Conservation (phyloP, 2,797 vertebrate species). For the Parambassis ranga region DNA sequence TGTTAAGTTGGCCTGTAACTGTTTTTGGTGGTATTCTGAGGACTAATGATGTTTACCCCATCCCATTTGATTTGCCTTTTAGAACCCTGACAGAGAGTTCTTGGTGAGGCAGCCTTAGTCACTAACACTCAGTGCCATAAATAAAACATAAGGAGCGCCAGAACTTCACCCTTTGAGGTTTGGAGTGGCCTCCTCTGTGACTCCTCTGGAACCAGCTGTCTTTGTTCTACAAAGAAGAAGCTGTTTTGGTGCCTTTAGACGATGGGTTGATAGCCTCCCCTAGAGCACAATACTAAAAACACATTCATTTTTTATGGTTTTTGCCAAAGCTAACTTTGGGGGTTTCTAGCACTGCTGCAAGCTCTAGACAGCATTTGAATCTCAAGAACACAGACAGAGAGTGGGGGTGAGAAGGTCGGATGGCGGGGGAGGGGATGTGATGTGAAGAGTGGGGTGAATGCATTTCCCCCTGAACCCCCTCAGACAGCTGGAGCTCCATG, state of each 20-base stretch:
- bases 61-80: too few species aligned
- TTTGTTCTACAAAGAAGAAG: conserved; percentile 61
- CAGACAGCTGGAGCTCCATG: conserved; percentile 43
- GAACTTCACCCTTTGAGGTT: background rate
- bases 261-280: conserved; percentile 49
- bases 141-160: background rate
- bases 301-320: conserved; percentile 60
- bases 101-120: background rate
- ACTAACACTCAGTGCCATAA: background rate
- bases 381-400: too few species aligned
- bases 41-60: too few species aligned
- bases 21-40: too few species aligned
- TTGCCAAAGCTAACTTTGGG: conserved; percentile 18
- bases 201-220: conserved; percentile 25
- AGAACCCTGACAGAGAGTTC: too few species aligned
- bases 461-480: conserved; percentile 30
- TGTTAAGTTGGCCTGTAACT: too few species aligned
- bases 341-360: conserved; percentile 34
- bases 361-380: conserved; percentile 42
- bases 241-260: conserved; percentile 51
- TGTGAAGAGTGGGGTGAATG: conserved; percentile 24
- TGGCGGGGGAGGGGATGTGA: conserved; percentile 33
- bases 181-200: background rate
- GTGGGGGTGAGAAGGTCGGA: conserved; percentile 19
- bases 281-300: conserved; percentile 45